phyloP scores from a whole-genome alignment of 2,113 vertebrate genomes.

The Entomyzon cyanotis region DNA sequence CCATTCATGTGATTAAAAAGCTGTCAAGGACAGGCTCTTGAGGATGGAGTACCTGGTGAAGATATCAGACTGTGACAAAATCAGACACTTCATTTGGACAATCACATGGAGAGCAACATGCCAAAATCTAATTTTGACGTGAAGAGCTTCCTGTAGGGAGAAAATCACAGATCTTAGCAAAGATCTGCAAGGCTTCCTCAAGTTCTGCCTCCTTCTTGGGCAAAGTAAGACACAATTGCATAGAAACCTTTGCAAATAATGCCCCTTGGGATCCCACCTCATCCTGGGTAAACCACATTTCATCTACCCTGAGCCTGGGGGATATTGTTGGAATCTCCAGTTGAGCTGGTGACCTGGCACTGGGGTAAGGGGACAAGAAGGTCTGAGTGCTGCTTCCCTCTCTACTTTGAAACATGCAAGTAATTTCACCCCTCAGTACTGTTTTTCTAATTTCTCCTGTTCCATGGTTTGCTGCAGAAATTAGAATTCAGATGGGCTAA shows the following conservation, averaged over 20 bases:
- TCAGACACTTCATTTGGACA: not conserved
- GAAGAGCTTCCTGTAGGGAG: not conserved
- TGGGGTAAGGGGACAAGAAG: not conserved
- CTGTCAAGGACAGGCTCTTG: not conserved
- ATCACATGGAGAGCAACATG: not conserved
- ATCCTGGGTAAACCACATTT: not conserved
- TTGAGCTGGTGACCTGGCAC: not conserved
- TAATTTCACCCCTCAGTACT: not conserved
- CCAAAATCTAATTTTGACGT: not conserved
- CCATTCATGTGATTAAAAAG: constrained; percentile 37
- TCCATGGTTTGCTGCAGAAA: not conserved
- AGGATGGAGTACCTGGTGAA: not conserved
- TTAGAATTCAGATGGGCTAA: not conserved
- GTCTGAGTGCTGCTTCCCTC: not conserved
- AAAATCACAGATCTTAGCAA: not conserved
- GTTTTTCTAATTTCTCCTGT: not conserved
- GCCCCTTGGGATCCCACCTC: not conserved
- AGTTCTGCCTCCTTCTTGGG: not conserved
- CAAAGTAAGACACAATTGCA: not conserved
- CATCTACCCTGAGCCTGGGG: not conserved
- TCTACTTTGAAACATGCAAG: not conserved
- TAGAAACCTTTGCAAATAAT: not conserved
- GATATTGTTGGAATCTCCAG: not conserved
- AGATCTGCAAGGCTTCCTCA: not conserved
- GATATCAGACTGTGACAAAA: not conserved